Evolutionary conservation across 2,113 vertebrate species (phyloP), one percentile per base, ranked within the genome.

Genomic region (Onychostruthus taczanowskii): DNA sequence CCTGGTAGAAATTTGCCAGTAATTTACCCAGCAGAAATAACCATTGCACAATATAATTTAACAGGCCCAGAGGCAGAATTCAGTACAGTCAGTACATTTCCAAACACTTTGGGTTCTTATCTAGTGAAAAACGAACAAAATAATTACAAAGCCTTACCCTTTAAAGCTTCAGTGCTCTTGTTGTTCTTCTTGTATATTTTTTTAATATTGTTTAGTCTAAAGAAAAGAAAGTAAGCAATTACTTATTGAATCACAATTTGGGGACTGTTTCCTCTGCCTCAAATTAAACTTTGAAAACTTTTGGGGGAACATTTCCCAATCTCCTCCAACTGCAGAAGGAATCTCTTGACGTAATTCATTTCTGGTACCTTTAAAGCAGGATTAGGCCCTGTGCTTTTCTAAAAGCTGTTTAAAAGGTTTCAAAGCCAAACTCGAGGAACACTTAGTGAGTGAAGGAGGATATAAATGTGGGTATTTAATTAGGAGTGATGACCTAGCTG

Each of bases 141-240:
- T 4, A 7, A 61, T 41, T 15, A 30, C 33, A 43, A 61, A 95
- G 39, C 18, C 9, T 96, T 92, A 99, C 99, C 99, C 95, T 97
- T 98, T 80, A 99, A 96, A 74, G 98, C 98, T 96, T 99, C 98
- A 11, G 95, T 98, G 80, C 75, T 97, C 84, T 83, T 95, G 83
- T 97, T 98, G 79, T 98, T 98, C 90, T 95, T 97, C 93, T 98
- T 98, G 96, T 98, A 99, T 24, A 93, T 96, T 97, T 99, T 99
- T 43, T 94, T 98, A 94, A 99, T 97, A 92, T 98, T 98, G 93
- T 68, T 98, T 76, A 99, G 97, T 94, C 99, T 99, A 95, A 70
- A 93, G 90, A 31, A 91, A 86, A 86, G 9, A 2, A 92, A 96
- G 41, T 19, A 63, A 93, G 37, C 28, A 35, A 33, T 95, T 73